phyloP scores from a whole-genome alignment of 2,888 invertebrate genomes.

The Ormia ochracea region DNA sequence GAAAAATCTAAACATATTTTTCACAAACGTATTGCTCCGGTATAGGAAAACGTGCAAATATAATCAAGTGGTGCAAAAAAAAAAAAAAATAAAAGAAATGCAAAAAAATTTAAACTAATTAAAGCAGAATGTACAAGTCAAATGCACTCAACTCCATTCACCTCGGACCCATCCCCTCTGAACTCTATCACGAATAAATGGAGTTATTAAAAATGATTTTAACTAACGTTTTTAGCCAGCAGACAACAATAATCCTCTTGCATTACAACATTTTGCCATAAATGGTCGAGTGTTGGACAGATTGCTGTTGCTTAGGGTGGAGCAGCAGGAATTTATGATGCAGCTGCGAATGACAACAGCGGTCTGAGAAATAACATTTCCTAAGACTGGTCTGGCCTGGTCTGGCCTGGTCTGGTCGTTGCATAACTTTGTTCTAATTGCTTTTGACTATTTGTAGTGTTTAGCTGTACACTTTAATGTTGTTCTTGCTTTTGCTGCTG shows the following conservation, averaged over 20 bases:
- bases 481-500: not conserved
- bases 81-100: not conserved
- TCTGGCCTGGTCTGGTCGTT: no score
- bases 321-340: slow-evolving; percentile 1
- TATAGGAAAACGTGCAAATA: slow-evolving; percentile 24
- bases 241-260: slow-evolving; percentile 48
- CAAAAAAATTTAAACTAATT: slow-evolving; percentile 33
- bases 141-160: slow-evolving; percentile 35
- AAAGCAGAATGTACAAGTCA: slow-evolving; percentile 41
- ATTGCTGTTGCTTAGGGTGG: not conserved
- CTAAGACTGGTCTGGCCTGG: no score
- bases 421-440: slow-evolving; percentile 58
- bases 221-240: slow-evolving; percentile 2
- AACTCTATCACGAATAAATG: slow-evolving; percentile 20
- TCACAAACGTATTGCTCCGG: slow-evolving; percentile 33
- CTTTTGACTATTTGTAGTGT: slow-evolving; percentile 54
- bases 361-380: slow-evolving; percentile 7
- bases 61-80: slow-evolving; percentile 11
- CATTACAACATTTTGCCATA: slow-evolving; percentile 36
- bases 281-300: slow-evolving; percentile 22
- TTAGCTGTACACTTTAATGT: not conserved
- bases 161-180: slow-evolving; percentile 19
- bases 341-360: slow-evolving; percentile 8
- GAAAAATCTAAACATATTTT: slow-evolving; percentile 40
- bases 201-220: slow-evolving; percentile 45